Conservation (phyloP, 1,140 invertebrate species). For the Adoxophyes honmai region DNA sequence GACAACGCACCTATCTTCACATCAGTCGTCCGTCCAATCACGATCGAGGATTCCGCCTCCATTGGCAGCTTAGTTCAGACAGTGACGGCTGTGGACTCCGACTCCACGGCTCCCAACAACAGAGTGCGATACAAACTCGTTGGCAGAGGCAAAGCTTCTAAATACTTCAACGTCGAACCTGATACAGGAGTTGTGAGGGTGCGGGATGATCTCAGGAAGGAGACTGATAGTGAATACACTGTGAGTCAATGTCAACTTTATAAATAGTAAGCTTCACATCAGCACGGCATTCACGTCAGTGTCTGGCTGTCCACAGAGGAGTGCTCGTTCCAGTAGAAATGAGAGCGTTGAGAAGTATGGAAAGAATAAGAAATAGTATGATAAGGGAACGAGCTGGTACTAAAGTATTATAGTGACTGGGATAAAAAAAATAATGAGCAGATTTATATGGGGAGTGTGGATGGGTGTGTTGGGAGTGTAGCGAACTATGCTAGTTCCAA, state of each 20-base stretch:
- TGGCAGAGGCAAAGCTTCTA: conserved; percentile 86
- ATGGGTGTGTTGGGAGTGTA: no score
- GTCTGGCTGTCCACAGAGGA: no score
- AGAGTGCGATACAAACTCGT: conserved; percentile 89
- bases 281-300: no score
- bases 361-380: no score
- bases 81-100: conserved; percentile 87
- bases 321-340: no score
- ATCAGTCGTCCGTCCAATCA: conserved; percentile 86
- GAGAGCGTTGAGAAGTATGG: no score
- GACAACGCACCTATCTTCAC: conserved; percentile 92
- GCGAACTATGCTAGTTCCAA: no score
- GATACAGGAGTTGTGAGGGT: conserved; percentile 88
- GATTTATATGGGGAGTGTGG: no score
- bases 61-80: conserved; percentile 89
- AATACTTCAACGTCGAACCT: conserved; percentile 92
- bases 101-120: conserved; percentile 89
- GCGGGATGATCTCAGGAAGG: conserved; percentile 89
- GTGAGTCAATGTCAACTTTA: conserved; percentile 37
- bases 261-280: no score
- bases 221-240: conserved; percentile 90
- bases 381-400: no score
- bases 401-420: no score
- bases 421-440: no score
- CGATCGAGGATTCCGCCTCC: conserved; percentile 88